Conservation (phyloP, 2,113 vertebrate species). For the Clupea harengus region DNA sequence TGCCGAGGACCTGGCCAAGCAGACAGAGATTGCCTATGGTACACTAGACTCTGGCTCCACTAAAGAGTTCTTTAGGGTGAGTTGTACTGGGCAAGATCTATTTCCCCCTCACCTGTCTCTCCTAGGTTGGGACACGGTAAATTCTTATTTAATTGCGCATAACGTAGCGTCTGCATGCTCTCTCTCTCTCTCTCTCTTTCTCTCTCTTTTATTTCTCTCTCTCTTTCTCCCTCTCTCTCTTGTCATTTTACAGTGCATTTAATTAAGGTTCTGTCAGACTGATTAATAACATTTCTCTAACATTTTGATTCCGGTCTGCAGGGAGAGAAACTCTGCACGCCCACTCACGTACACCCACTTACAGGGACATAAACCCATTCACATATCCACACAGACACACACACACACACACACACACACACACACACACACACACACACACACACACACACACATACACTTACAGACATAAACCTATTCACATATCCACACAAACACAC, state of each 20-base stretch:
- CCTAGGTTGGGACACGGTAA: no score
- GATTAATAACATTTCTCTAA: constrained; percentile 15
- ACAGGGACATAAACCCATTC: background rate
- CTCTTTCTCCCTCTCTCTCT: background rate
- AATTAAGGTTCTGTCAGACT: constrained; percentile 18
- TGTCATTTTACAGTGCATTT: constrained; percentile 13
- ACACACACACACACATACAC: background rate
- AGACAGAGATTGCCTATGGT: constrained; percentile 96
- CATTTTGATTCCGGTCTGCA: constrained; percentile 14
- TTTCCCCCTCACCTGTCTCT: background rate
- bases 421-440: constrained; percentile 23
- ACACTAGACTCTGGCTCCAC: constrained; percentile 96
- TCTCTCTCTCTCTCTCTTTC: background rate
- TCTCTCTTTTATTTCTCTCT: background rate
- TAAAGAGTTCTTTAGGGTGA: constrained; percentile 98
- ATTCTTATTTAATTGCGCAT: no score
- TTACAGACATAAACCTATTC: background rate
- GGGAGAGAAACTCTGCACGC: background rate
- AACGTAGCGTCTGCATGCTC: background rate
- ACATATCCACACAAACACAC: constrained; percentile 6
- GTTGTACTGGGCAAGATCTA: constrained; percentile 41
- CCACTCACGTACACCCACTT: background rate
- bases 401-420: background rate
- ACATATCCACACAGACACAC: background rate
- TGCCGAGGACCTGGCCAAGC: constrained; percentile 94